A percentile compares a stretch with the other conserved stretches of the same genome.
These are phyloP conservation scores for Eilema caniola DNA, from an alignment of 2,888 invertebrate genomes.

Conservation along the genomic window DNA sequence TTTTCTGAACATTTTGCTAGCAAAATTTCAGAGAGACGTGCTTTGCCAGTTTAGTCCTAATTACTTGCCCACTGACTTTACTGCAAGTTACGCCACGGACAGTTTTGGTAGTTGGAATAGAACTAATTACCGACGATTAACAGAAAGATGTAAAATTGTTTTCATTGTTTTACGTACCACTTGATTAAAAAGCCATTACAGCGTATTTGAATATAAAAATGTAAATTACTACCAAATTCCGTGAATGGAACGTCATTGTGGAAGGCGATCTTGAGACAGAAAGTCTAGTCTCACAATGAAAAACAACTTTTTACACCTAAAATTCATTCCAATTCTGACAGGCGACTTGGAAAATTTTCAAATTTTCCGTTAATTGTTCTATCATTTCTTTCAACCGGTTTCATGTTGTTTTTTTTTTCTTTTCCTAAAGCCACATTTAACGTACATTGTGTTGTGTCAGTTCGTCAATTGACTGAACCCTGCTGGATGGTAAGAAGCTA, in stretches of 20 bases:
- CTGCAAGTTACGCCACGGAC: too few relatives aligned
- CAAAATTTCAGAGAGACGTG: background rate
- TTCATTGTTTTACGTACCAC: background rate
- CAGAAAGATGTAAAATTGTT: background rate
- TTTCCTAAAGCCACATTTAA: background rate
- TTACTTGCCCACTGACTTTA: background rate
- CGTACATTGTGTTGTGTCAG: too few relatives aligned
- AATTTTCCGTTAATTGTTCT: background rate
- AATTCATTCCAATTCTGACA: background rate
- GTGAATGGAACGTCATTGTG: background rate
- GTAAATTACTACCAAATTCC: background rate
- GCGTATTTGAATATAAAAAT: background rate
- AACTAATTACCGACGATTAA: background rate
- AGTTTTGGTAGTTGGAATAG: background rate
- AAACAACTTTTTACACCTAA: background rate
- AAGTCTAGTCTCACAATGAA: background rate
- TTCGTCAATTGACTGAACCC: too few relatives aligned
- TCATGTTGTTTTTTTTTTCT: background rate
- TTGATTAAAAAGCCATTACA: background rate
- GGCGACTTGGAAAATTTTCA: background rate
- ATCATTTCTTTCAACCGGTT: background rate
- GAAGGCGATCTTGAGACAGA: background rate
- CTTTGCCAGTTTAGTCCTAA: background rate
- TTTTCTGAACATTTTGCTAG: background rate
- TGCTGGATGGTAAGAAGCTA: too few relatives aligned